Conservation (phyloP, 2,797 vertebrate genomes). For the Philypnodon macrostomus region DNA sequence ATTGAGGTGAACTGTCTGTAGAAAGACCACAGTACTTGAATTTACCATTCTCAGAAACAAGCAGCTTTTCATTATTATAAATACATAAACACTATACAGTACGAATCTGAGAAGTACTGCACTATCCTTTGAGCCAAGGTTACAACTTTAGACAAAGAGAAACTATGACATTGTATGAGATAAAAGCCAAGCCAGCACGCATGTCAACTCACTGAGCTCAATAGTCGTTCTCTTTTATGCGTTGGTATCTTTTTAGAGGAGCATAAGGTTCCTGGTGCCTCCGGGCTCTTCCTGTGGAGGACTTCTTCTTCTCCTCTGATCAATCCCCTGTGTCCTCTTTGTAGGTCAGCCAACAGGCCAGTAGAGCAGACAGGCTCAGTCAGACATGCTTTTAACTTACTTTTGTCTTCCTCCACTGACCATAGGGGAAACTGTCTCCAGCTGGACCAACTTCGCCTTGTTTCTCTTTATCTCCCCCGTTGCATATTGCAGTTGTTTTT, state of each 20-base stretch:
- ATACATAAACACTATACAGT: constrained; percentile 32
- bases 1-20: constrained; percentile 50
- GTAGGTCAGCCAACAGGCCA: constrained; percentile 61
- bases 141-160: too few species aligned
- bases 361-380: constrained; percentile 56
- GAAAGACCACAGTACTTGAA: constrained; percentile 50
- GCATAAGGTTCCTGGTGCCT: constrained; percentile 57
- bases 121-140: too few species aligned
- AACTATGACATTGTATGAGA: constrained; percentile 13
- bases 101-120: too few species aligned
- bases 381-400: constrained; percentile 58
- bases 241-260: constrained; percentile 39
- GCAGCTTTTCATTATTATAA: constrained; percentile 21
- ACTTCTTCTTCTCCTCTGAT: constrained; percentile 50
- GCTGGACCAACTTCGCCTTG: constrained; percentile 58
- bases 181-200: constrained; percentile 42
- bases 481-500: constrained; percentile 55
- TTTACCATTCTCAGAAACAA: constrained; percentile 41
- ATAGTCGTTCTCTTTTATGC: constrained; percentile 48
- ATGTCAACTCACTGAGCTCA: constrained; percentile 31
- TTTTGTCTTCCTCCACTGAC: constrained; percentile 59
- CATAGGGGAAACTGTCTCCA: constrained; percentile 55
- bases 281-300: constrained; percentile 50
- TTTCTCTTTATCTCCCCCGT: constrained; percentile 56
- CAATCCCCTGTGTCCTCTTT: constrained; percentile 57